Base-by-base conservation (phyloP, 2,888 invertebrate species). In the Cantharis lateralis region DNA sequence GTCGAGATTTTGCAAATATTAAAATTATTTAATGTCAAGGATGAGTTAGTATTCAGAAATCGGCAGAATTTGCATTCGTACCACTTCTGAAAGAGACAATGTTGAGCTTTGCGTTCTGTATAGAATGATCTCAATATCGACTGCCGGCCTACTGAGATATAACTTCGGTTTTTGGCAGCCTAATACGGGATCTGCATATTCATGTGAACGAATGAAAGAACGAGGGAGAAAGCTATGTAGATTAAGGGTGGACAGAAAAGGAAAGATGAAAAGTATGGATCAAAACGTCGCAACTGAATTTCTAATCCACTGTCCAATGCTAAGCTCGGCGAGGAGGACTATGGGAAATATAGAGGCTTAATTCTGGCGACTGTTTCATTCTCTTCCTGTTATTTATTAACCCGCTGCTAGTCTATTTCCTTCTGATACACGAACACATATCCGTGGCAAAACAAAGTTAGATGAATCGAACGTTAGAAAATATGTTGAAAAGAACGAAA, bases 101-200 rank as follows among this genome's bases (percentile, higher is more conserved):
- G 78, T 78, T 73, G 76, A 76, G 78, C 78, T 32, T 70, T 75
- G 75, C 74, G 64, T 72, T 78, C 78, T 76, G 75, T 76, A 78
- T 76, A 76, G 76, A 78, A 81, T 80, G 80, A 81, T 84, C 84
- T 83, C 84, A 83, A 84, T 85, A 85, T 85, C 84, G 84, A 83
- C 83, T 84, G 82, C 80, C 82, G 80, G 79, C 82, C 84, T 83
- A 81, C 83, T 82, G 84, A 85, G 85, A 84, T 84, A 85, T 84
- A 86, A 86, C 85, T 86, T 87, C 84, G 87, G 87, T 87, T 87
- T 87, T 87, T 87, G 86, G 87, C 86, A 85, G 85, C 86, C 86
- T 87, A 87, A 87, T 86, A 82, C 86, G 83, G 86, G 87, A 87
- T 87, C 86, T 87, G 87, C 87, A 87, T 87, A 87, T 87, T 87